phyloP scores from a whole-genome alignment of 2,113 vertebrate genomes.

The Garra rufa region DNA sequence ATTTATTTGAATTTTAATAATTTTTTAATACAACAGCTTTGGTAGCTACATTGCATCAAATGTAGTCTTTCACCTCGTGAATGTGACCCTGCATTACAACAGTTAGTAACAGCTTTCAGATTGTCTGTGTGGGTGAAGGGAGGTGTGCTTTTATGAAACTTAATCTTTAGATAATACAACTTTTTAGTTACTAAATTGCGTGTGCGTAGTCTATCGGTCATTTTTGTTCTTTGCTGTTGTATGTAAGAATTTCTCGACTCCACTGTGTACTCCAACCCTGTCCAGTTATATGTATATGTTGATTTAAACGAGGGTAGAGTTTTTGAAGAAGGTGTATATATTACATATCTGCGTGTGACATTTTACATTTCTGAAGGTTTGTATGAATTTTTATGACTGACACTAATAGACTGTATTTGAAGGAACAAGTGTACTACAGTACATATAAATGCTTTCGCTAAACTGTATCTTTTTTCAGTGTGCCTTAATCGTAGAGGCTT shows the following conservation, averaged over 20 bases:
- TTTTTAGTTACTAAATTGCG: not conserved
- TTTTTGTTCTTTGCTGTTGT: not conserved
- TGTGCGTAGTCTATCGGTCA: not conserved
- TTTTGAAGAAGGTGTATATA: conserved; percentile 47
- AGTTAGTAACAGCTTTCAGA: not conserved
- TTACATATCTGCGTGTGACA: not conserved
- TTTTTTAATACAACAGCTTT: conserved; percentile 25
- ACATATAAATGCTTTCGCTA: conserved; percentile 18
- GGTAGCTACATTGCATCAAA: conserved; percentile 2
- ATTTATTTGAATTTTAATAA: conserved; percentile 17
- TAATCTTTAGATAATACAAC: not conserved
- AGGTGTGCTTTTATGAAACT: not conserved
- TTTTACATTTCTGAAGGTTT: conserved; percentile 14
- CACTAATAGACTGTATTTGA: not conserved
- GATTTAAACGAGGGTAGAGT: conserved; percentile 15
- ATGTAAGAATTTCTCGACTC: not conserved
- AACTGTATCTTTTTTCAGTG: conserved; percentile 6
- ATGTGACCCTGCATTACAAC: conserved; percentile 6
- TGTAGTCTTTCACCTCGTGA: conserved; percentile 9
- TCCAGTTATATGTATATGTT: conserved; percentile 47
- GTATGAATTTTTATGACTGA: not conserved
- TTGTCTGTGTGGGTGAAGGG: not conserved
- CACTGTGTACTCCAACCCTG: not conserved
- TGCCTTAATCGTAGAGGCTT: conserved; percentile 20
- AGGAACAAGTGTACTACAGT: conserved; percentile 20